Base-by-base conservation (phyloP, 1,140 invertebrate genomes). In the Zaprionus camerounensis region DNA sequence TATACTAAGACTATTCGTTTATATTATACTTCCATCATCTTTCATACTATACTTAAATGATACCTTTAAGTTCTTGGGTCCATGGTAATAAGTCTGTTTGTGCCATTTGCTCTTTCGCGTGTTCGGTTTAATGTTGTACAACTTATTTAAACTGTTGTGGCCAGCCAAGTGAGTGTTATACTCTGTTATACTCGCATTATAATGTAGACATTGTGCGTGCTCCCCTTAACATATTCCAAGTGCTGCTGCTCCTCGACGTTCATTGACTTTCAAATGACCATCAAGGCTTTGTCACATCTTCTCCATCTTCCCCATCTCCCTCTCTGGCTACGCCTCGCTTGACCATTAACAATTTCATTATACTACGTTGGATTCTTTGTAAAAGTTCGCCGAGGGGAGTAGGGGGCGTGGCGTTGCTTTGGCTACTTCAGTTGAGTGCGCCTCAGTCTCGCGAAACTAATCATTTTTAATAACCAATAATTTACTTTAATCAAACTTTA, bases 391-490 rank as follows among this genome's bases (percentile, higher is more conserved):
- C 31, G 36, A 36, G 49, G 22, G 26, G 22, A 20, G 11, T 6
- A 3, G 17, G 17, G 3, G 17, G 20, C 20, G 46, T 12, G 9
- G 69, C 68, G 69, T 53, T 76, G 11, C 74, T 76, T 71, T 61
- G 62, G 61, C 74, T 68, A 69, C 67, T 61, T 44, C 31, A 71
- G 13, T 49, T 34, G 58, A 69, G 57, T 64, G 53, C 55, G 28
- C 76, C 53, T 69, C 78, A 64, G 44, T 75, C 66, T 71, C 56
- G 77, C 80, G 59, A 88, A 88, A 88, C 85, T 90, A 90, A 90
- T 88, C 85, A 91, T 88, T 88, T 90, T 88, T 91, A 88, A 88
- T 88, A 88, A 88, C 85, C 81, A 88, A 88, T 88, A 88, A 88
- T 88, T 90, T 88, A 90, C 81, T 88, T 88, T 88, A 90, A 88